Evolutionary conservation across 2,113 vertebrate species (phyloP), one percentile per base, ranked within the genome.

Genomic region (Plectropomus leopardus): DNA sequence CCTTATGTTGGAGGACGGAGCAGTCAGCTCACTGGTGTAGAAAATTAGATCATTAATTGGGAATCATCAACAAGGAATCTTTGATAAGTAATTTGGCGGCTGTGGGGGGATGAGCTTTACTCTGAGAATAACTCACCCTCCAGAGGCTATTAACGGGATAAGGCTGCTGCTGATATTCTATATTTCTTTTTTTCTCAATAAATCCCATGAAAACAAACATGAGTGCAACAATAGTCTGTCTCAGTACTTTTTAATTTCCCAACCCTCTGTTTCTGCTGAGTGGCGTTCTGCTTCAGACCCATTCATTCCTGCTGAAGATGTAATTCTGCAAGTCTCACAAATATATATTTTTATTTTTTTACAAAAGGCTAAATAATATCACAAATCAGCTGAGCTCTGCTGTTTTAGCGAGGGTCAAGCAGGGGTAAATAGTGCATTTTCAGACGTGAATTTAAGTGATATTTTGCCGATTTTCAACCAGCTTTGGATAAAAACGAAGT

Each of bases 1-100:
- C 92, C 84, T 69, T 94, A 85, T 93, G 93, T 83, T 91, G 84
- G 21, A 75, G 83, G 81, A 88, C 59, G 50, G 70, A 84, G 66
- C 42, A 84, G 90, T 82, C 84, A 34, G 88, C 75, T 73, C 92
- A 91, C 70, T 23, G 42, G 86, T 82, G 92, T 90, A 89, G 91
- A 94, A 94, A 95, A 95, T 94, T 81, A 93, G 74, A 92, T 93
- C 86, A 78, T 93, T 92, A 93, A 94, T 94, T 95, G 89, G 86
- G 87, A 93, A 83, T 92, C 92, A 89, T 93, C 84, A 92, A 88
- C 88, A 86, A 89, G 85, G 75, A 92, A 82, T 92, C 84, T 80
- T 78, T 94, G 88, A 93, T 91, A 92, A 89, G 91, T 92, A 85
- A 91, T 94, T 88, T 85, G 86, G 76, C 28, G 48, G 81, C 65